These are phyloP conservation scores for Synergus gifuensis DNA, from an alignment of 2,888 invertebrate genomes.

Conservation along the genomic window DNA sequence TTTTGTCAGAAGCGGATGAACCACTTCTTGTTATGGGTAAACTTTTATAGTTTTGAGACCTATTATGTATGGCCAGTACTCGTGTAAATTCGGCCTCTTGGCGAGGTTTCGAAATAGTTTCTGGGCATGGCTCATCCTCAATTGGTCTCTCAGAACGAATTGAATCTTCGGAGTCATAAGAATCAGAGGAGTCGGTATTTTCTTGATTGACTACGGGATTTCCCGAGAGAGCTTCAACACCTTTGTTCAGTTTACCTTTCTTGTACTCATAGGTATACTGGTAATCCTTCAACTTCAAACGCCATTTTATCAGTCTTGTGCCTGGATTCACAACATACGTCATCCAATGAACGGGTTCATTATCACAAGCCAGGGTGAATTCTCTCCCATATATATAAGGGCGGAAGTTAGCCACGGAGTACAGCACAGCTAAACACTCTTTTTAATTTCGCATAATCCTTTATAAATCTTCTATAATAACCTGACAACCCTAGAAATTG, in stretches of 20 bases:
- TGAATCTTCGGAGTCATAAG: not conserved
- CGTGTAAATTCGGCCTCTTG: too few species aligned
- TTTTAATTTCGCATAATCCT: not conserved
- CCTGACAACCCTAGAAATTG: too few species aligned
- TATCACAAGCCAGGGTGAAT: not conserved
- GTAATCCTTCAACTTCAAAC: not conserved
- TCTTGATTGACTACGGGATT: not conserved
- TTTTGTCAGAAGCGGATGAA: too few species aligned
- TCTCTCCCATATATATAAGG: not conserved
- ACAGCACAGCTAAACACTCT: not conserved
- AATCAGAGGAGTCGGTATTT: not conserved
- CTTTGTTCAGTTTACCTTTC: not conserved
- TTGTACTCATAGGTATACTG: not conserved
- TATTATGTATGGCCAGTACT: too few species aligned
- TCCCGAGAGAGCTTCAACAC: not conserved
- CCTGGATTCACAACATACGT: not conserved
- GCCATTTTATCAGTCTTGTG: not conserved
- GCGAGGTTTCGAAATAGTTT: too few species aligned
- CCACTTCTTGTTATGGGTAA: too few species aligned
- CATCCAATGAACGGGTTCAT: slow-evolving; percentile 11
- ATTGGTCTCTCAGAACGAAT: too few species aligned
- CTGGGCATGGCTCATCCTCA: too few species aligned
- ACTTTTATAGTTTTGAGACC: too few species aligned
- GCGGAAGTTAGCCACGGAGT: not conserved
- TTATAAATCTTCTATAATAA: too few species aligned